Evolutionary conservation across 2,797 vertebrate genomes (phyloP).

Genomic region (Eidolon dupreanum): DNA sequence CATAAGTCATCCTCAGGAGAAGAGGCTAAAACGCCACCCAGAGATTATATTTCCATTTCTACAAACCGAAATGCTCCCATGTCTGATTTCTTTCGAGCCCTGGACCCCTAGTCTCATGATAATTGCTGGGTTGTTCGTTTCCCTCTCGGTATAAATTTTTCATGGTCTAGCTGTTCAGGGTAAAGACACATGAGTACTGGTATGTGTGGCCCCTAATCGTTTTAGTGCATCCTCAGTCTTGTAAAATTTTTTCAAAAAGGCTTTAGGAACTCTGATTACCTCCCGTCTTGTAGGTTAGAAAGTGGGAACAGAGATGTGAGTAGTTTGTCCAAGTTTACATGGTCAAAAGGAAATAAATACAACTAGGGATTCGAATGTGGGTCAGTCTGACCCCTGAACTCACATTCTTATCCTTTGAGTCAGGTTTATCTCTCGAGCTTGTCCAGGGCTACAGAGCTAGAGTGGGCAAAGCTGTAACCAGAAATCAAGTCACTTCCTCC

Average conservation of each 20-base stretch:
- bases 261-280: neutral
- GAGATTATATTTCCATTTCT: neutral
- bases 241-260: neutral
- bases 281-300: neutral
- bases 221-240: neutral
- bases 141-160: neutral
- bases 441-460: neutral
- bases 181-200: neutral
- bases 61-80: neutral
- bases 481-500: neutral
- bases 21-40: neutral
- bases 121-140: neutral
- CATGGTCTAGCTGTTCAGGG: neutral
- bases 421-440: neutral
- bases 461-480: neutral
- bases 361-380: neutral
- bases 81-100: neutral
- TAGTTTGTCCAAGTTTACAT: neutral
- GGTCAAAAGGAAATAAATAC: neutral
- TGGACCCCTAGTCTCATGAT: neutral
- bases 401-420: neutral
- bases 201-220: neutral
- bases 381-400: neutral
- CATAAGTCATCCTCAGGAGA: neutral
- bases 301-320: neutral